These are phyloP conservation scores for Rhaphigaster nebulosa DNA, from an alignment of 2,888 invertebrate species.

Conservation along the genomic window DNA sequence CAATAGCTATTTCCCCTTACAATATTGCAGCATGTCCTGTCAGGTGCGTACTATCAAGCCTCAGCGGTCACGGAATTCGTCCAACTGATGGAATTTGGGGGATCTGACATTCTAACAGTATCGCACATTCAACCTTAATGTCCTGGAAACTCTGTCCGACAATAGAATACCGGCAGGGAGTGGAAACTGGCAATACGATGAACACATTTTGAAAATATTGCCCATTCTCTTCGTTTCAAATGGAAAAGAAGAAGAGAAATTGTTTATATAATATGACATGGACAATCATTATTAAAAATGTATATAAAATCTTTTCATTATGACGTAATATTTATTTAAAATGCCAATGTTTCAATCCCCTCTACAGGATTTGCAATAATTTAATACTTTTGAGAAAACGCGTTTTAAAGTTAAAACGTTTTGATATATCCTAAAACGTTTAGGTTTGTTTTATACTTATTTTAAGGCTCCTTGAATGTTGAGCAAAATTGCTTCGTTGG, in stretches of 20 bases:
- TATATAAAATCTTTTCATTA: too few species aligned
- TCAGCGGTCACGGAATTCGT: not conserved
- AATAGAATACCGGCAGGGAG: not conserved
- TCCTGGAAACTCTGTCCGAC: not conserved
- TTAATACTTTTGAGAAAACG: too few species aligned
- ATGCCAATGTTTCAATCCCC: too few species aligned
- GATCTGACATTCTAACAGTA: not conserved
- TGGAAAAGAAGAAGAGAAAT: not conserved
- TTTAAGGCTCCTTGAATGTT: too few species aligned
- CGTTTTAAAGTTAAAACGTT: too few species aligned
- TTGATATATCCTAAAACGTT: too few species aligned
- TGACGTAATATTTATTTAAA: too few species aligned
- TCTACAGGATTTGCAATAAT: too few species aligned
- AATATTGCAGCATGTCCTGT: not conserved
- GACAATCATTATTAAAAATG: too few species aligned
- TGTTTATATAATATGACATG: too few species aligned
- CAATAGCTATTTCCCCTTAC: not conserved
- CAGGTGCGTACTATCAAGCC: not conserved
- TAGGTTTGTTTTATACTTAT: too few species aligned
- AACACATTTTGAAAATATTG: not conserved
- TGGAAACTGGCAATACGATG: not conserved
- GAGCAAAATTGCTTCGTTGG: too few species aligned
- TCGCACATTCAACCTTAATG: constrained; percentile 26
- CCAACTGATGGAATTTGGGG: constrained; percentile 3
- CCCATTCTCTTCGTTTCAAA: not conserved